A percentile compares a stretch with the other conserved stretches of the same genome.
Evolutionary conservation across 2,113 vertebrate genomes (phyloP).

Genomic region (Thalassarche chlororhynchos): DNA sequence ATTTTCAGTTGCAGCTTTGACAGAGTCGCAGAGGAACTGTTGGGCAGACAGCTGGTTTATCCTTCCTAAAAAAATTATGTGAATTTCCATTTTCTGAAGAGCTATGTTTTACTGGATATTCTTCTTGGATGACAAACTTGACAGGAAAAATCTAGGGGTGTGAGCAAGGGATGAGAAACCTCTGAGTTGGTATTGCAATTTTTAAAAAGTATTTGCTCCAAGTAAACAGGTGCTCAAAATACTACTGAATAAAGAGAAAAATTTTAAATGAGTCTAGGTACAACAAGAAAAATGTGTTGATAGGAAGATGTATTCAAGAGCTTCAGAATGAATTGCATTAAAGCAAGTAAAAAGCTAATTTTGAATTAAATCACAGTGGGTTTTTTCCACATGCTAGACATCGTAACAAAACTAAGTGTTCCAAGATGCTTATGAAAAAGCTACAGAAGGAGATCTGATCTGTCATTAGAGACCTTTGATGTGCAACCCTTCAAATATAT

Average conservation of each 20-base stretch:
- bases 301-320: background rate
- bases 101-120: background rate
- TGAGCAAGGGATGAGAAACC: background rate
- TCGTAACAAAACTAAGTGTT: background rate
- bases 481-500: background rate
- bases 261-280: too few relatives aligned
- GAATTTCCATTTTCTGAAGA: background rate
- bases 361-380: background rate
- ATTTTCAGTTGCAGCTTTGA: background rate
- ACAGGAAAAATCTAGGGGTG: background rate
- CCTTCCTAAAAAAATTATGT: background rate
- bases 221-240: background rate
- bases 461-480: background rate
- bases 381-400: background rate
- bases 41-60: background rate
- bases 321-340: background rate
- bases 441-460: background rate
- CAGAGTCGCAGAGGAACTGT: background rate
- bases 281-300: background rate
- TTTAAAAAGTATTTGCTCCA: background rate
- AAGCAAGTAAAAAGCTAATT: background rate
- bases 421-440: background rate
- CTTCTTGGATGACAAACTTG: background rate
- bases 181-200: background rate
- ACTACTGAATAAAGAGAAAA: background rate